Evolutionary conservation across 1,140 invertebrate species (phyloP).

Genomic region (Drosophila aff.): DNA sequence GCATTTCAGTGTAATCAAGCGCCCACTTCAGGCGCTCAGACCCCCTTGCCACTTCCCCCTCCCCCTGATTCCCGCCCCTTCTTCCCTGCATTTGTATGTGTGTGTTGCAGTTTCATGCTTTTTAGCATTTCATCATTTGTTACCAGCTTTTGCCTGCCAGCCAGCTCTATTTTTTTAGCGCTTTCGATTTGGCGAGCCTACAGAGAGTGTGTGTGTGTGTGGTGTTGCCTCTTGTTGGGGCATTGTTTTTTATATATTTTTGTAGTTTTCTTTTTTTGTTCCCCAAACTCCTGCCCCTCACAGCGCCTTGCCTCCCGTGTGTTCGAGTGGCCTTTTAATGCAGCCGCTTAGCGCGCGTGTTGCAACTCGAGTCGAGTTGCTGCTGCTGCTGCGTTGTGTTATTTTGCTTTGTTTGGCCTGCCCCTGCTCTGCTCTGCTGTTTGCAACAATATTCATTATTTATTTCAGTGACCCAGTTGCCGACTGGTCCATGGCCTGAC

Average conservation of each 20-base stretch:
- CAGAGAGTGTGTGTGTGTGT: background rate
- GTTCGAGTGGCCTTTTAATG: slow-evolving; percentile 73
- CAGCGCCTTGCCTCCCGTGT: slow-evolving; percentile 19
- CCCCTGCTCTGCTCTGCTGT: slow-evolving; percentile 23
- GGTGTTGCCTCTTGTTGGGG: slow-evolving; percentile 17
- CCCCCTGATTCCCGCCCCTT: background rate
- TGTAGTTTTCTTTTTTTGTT: background rate
- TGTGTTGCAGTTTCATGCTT: slow-evolving; percentile 63
- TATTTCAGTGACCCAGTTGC: slow-evolving; percentile 75
- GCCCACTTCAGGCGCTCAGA: slow-evolving; percentile 57
- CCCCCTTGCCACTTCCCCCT: background rate
- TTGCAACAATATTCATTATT: slow-evolving; percentile 76
- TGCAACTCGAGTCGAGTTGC: slow-evolving; percentile 60
- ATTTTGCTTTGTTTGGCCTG: slow-evolving; percentile 10
- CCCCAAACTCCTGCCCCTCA: background rate
- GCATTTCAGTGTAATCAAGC: slow-evolving; percentile 80
- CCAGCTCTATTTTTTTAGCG: slow-evolving; percentile 13
- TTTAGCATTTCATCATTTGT: slow-evolving; percentile 80
- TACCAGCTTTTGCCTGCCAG: slow-evolving; percentile 55
- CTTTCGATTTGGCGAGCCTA: slow-evolving; percentile 41
- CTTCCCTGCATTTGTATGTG: background rate
- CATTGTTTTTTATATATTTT: slow-evolving; percentile 38
- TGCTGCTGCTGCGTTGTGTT: slow-evolving; percentile 3
- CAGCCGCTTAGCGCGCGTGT: slow-evolving; percentile 71
- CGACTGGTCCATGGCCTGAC: slow-evolving; percentile 58